phyloP scores from a whole-genome alignment of 2,113 vertebrate species.

The Poecile atricapillus region DNA sequence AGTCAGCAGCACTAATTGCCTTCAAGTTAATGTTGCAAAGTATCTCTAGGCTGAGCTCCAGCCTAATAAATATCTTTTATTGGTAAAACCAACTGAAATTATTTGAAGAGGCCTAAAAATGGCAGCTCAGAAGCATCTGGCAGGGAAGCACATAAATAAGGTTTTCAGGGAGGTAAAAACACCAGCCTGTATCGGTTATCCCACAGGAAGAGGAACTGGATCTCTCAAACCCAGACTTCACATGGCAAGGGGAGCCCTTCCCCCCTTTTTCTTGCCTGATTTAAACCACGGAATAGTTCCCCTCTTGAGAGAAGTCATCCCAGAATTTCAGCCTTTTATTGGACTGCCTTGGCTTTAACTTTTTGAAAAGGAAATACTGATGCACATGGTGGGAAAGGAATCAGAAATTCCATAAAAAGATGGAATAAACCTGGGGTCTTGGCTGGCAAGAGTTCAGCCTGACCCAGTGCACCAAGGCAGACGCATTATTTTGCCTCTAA shows the following conservation, averaged over 20 bases:
- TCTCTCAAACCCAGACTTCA: not conserved
- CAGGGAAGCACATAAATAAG: not conserved
- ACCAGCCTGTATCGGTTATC: not conserved
- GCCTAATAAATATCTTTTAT: fast-evolving
- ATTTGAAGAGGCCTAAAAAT: not conserved
- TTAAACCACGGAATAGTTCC: not conserved
- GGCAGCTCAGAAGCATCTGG: not conserved
- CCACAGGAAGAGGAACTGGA: not conserved
- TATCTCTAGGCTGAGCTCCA: not conserved
- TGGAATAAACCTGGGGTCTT: not conserved
- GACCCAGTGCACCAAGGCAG: fast-evolving
- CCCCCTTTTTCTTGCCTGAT: not conserved
- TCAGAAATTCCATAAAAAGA: not conserved
- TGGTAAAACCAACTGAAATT: not conserved
- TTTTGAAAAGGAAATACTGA: not conserved
- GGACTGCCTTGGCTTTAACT: not conserved
- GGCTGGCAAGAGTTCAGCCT: not conserved
- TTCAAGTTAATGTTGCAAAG: not conserved
- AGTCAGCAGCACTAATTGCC: not conserved
- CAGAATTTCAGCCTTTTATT: not conserved
- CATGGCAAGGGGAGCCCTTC: not conserved
- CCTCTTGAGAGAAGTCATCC: not conserved
- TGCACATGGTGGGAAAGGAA: not conserved
- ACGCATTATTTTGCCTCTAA: not conserved
- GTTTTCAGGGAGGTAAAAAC: not conserved